Evolutionary conservation across 1,140 invertebrate genomes (phyloP).

Genomic region (Drosophila gunungcola): DNA sequence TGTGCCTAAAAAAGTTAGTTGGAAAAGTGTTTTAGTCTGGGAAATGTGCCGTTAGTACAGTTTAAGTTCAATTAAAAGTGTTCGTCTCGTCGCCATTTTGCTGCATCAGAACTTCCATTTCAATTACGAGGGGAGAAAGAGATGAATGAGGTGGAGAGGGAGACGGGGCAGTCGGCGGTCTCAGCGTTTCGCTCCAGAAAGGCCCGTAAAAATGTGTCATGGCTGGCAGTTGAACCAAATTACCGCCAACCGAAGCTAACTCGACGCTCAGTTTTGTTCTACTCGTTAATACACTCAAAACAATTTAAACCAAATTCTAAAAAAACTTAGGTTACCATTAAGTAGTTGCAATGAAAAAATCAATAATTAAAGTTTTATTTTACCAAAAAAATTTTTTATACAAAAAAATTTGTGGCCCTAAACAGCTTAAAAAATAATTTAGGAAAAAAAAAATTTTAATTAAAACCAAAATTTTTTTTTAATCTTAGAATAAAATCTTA

Average conservation of each 20-base stretch:
- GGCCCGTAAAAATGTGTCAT: constrained; percentile 71
- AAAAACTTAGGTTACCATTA: neutral
- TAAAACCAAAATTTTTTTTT: too few species aligned
- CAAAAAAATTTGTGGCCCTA: too few species aligned
- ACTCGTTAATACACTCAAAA: constrained; percentile 23
- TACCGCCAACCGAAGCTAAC: constrained; percentile 41
- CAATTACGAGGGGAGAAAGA: constrained; percentile 47
- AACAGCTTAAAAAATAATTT: too few species aligned
- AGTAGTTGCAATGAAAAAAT: too few species aligned
- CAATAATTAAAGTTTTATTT: too few species aligned
- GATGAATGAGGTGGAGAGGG: neutral
- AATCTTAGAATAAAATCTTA: too few species aligned
- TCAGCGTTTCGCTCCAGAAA: constrained; percentile 69
- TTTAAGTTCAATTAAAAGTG: constrained; percentile 75
- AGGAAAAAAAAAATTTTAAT: too few species aligned
- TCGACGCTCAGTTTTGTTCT: constrained; percentile 39
- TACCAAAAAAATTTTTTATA: too few species aligned
- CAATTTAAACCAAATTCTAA: neutral
- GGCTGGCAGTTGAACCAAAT: constrained; percentile 75
- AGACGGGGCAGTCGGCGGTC: constrained; percentile 1
- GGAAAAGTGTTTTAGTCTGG: constrained; percentile 29
- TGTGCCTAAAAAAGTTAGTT: constrained; percentile 24
- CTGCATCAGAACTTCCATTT: constrained; percentile 56
- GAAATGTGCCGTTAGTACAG: constrained; percentile 72
- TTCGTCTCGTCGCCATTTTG: constrained; percentile 49